Percentiles rank a stretch among this genome's conserved stretches.
Evolutionary conservation across 1,140 invertebrate species (phyloP).

Genomic region (Drosophila navojoa): DNA sequence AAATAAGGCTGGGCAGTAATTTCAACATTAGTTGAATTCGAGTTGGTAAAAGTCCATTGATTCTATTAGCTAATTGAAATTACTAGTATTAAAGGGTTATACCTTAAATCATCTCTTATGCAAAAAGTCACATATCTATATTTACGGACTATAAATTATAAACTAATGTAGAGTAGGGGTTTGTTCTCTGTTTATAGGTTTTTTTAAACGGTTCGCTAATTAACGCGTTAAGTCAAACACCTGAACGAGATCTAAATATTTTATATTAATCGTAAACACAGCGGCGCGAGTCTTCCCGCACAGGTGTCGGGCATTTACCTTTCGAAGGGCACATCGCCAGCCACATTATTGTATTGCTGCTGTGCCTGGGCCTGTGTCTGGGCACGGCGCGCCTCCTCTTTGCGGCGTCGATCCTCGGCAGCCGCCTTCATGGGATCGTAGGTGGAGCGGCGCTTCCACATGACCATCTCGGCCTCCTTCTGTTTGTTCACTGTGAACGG

Average conservation of each 20-base stretch:
- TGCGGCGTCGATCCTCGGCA: constrained; percentile 89
- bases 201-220: too few relatives aligned
- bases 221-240: background rate
- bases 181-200: too few relatives aligned
- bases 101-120: too few relatives aligned
- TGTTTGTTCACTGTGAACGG: constrained; percentile 84
- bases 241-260: constrained; percentile 13
- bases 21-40: too few relatives aligned
- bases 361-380: constrained; percentile 46
- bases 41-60: too few relatives aligned
- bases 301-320: constrained; percentile 61
- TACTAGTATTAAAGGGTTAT: too few relatives aligned
- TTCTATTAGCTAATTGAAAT: too few relatives aligned
- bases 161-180: too few relatives aligned
- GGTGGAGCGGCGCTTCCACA: constrained; percentile 95
- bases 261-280: constrained; percentile 3
- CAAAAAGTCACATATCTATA: too few relatives aligned
- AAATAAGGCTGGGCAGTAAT: too few relatives aligned
- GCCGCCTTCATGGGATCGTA: constrained; percentile 96
- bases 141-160: too few relatives aligned
- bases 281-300: background rate
- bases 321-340: constrained; percentile 65
- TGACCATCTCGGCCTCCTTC: constrained; percentile 94
- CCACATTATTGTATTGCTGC: constrained; percentile 48
- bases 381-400: constrained; percentile 83